These are phyloP conservation scores for Tenthredo mesomela DNA, from an alignment of 2,888 invertebrate genomes.

Conservation along the genomic window DNA sequence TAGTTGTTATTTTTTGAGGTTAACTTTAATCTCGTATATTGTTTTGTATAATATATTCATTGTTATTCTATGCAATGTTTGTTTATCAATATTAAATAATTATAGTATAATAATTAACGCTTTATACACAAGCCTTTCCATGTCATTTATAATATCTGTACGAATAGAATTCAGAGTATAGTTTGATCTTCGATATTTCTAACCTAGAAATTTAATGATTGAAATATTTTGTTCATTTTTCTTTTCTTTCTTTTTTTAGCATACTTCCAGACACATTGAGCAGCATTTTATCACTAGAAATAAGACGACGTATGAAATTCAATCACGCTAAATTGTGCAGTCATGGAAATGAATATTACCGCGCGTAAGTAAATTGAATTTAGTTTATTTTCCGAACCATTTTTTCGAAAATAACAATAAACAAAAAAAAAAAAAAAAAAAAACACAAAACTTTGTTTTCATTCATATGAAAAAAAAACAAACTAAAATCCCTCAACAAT, in stretches of 20 bases:
- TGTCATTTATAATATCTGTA: not conserved
- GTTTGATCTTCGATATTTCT: not conserved
- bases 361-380: conserved; percentile 74
- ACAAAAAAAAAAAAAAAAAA: no score
- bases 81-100: conserved; percentile 36
- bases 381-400: not conserved
- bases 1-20: conserved; percentile 33
- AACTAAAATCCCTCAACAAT: not conserved
- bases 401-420: no score
- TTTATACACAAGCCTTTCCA: not conserved
- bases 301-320: conserved; percentile 83
- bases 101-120: not conserved
- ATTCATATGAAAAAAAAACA: not conserved
- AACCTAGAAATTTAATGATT: conserved; percentile 37
- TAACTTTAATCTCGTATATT: not conserved
- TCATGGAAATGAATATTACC: conserved; percentile 80
- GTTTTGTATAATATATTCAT: conserved; percentile 25
- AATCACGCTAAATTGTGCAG: conserved; percentile 82
- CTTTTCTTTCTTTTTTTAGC: conserved; percentile 75
- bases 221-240: conserved; percentile 52
- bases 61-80: conserved; percentile 42
- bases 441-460: no score
- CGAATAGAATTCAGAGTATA: not conserved
- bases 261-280: conserved; percentile 83
- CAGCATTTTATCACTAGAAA: conserved; percentile 85